A percentile compares a stretch with the other conserved stretches of the same genome.
Evolutionary conservation across 2,797 vertebrate genomes (phyloP).

Genomic region (Podarcis siculus): DNA sequence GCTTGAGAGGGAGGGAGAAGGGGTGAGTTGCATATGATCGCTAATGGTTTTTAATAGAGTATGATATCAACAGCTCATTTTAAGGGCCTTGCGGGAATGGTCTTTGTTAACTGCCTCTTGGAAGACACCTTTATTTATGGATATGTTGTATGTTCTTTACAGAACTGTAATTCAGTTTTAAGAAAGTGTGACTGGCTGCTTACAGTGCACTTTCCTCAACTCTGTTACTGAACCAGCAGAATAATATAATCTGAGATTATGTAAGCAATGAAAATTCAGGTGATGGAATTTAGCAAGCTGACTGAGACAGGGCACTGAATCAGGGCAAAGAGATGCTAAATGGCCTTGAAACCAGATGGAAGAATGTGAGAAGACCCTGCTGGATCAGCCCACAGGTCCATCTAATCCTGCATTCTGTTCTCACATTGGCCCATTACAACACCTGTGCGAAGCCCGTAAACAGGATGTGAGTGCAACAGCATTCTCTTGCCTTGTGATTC

Average conservation of each 20-base stretch:
- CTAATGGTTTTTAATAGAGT: background rate
- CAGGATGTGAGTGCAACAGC: too few species aligned
- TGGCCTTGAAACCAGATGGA: background rate
- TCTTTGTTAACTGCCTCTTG: background rate
- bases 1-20: background rate
- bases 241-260: background rate
- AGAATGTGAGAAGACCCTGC: background rate
- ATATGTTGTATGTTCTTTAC: background rate
- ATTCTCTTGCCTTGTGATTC: too few species aligned
- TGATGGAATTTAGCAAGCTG: background rate
- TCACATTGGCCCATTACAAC: too few species aligned
- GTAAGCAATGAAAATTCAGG: background rate
- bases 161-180: background rate
- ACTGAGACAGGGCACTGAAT: background rate
- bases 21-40: background rate
- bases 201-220: background rate
- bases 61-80: background rate
- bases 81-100: background rate
- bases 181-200: background rate
- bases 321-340: background rate
- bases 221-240: background rate
- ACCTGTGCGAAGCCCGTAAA: too few species aligned
- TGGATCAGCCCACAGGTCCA: too few species aligned
- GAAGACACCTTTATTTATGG: too few species aligned
- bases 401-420: too few species aligned